These are phyloP conservation scores for Haliclona indistincta DNA, from an alignment of 37 sponge, comb jelly and placozoan species.

Conservation along the genomic window DNA sequence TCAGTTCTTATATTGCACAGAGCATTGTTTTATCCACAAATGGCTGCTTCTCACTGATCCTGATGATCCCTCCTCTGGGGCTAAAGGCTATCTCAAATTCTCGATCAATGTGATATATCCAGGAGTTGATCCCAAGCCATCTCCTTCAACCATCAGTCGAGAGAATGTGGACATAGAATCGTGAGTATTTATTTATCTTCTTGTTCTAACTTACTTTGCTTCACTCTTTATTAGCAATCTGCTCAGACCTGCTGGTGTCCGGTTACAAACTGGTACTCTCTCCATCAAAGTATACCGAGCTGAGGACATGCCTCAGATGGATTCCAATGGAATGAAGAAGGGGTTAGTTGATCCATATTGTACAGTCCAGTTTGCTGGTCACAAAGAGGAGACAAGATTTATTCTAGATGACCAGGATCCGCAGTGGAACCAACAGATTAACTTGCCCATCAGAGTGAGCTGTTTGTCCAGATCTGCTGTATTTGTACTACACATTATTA, in stretches of 20 bases:
- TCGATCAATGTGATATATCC: constrained; percentile 92
- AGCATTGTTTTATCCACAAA: constrained; percentile 92
- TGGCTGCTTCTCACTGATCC: constrained; percentile 97
- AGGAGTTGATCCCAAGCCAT: constrained; percentile 88
- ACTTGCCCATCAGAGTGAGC: constrained; percentile 82
- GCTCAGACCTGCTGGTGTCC: constrained; percentile 93
- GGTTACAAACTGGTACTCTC: constrained; percentile 88
- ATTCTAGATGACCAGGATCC: constrained; percentile 85
- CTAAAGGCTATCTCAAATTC: constrained; percentile 96
- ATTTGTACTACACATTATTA: too few relatives aligned
- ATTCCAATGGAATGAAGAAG: constrained; percentile 88
- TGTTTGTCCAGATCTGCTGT: too few relatives aligned
- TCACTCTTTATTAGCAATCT: constrained; percentile 68
- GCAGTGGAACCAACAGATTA: constrained; percentile 92
- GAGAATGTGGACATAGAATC: constrained; percentile 95
- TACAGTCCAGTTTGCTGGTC: constrained; percentile 90
- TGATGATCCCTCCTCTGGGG: constrained; percentile 78
- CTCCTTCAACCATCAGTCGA: constrained; percentile 48
- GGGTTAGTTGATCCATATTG: constrained; percentile 97
- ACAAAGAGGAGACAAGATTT: constrained; percentile 80
- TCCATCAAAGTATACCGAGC: constrained; percentile 78
- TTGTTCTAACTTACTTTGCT: background rate
- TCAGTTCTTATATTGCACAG: too few relatives aligned
- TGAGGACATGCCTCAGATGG: constrained; percentile 96
- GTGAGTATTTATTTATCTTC: too few relatives aligned